Base-by-base conservation (phyloP, 2,888 invertebrate species). In the Tachystola acroxantha region DNA sequence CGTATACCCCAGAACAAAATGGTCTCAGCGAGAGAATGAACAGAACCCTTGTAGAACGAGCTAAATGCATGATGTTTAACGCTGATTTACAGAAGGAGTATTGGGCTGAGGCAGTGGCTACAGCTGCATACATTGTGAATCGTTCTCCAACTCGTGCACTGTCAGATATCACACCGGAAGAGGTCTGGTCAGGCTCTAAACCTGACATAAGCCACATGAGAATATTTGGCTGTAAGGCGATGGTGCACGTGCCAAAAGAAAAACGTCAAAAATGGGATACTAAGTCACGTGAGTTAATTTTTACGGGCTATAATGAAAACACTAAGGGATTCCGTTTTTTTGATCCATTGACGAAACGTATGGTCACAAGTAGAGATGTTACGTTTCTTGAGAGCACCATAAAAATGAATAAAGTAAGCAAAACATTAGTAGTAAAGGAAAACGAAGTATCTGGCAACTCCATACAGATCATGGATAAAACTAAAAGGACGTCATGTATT, bases 341-440 rank as follows among this genome's bases (percentile, higher is more conserved):
- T 33, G 40, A 49, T 27, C 46, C 45, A 6, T 7, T 11, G 29
- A 48, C 41, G 3, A 47, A 33, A 4, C 34, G 31, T 6, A 27
- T 48, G 5, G 40, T 39, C 28, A 48, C 34, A 2, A 48, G 48
- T 40, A 37, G 45, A 37, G 46, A 47, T 41, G 46, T 51, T 1
- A 36, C 36, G 6, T 36, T 47, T 10, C 36, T 50, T 35, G 45
- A 48, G 20, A 26, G 10, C 7, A 2, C 2, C 1, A 28, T n/a
- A n/a, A n/a, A n/a, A n/a, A n/a, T n/a, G n/a, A n/a, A n/a, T n/a
- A n/a, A n/a, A n/a, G n/a, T n/a, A n/a, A n/a, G n/a, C n/a, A n/a
- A n/a, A n/a, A n/a, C n/a, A n/a, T n/a, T n/a, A n/a, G n/a, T n/a
- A n/a, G n/a, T n/a, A n/a, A n/a, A n/a, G n/a, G n/a, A n/a, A n/a